A percentile compares a stretch with the other conserved stretches of the same genome.
phyloP scores from a whole-genome alignment of 2,113 vertebrate species.

The Leptobrachium ailaonicum region DNA sequence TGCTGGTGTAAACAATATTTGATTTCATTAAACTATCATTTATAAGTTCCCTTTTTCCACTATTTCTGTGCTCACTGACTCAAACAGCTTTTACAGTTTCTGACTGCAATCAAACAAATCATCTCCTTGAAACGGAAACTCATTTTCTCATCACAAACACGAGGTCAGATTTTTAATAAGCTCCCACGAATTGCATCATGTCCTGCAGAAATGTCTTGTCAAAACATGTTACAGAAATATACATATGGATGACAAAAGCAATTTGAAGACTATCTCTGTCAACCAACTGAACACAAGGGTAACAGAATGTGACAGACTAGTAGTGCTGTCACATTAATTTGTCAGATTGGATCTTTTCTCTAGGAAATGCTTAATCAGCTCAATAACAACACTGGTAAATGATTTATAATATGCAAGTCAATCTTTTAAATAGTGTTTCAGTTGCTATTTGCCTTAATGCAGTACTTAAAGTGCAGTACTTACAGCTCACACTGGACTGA shows the following conservation, averaged over 20 bases:
- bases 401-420: too few species aligned
- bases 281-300: not conserved
- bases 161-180: slow-evolving; percentile 18
- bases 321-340: slow-evolving; percentile 10
- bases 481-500: too few species aligned
- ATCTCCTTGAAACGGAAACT: not conserved
- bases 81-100: too few species aligned
- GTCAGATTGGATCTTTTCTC: not conserved
- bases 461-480: too few species aligned
- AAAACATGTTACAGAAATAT: slow-evolving; percentile 18
- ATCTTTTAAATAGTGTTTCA: too few species aligned
- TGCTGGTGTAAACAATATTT: too few species aligned
- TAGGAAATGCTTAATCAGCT: not conserved
- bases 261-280: slow-evolving; percentile 7
- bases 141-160: slow-evolving; percentile 1
- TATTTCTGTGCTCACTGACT: too few species aligned
- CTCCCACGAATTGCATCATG: not conserved
- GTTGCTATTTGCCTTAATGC: too few species aligned
- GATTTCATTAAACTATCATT: too few species aligned
- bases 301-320: slow-evolving; percentile 8
- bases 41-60: too few species aligned
- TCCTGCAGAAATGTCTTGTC: slow-evolving; percentile 1
- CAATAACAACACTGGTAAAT: too few species aligned
- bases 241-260: not conserved
- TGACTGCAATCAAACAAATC: too few species aligned